Evolutionary conservation across 2,888 invertebrate genomes (phyloP), one percentile per base, ranked within the genome.

Genomic region (Thalpophila matura): DNA sequence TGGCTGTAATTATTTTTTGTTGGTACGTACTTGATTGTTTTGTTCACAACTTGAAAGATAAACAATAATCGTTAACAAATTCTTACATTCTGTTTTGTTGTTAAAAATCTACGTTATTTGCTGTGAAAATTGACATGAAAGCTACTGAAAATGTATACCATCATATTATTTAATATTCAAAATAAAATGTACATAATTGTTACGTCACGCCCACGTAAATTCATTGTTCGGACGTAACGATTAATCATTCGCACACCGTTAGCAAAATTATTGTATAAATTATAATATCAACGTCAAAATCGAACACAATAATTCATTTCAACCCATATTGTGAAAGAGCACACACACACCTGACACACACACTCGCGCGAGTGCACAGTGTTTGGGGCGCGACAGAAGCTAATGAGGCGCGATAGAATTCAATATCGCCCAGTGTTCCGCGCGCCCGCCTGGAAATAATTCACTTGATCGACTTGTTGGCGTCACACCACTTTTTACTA

Each of bases 371-470:
- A 3, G n/a, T 33, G 35, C 47, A 31, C 35, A 37, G 29, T 16
- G 46, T 14, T 16, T 14, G 35, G 61, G 40, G 14, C 50, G 46
- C 55, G 50, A 45, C 58, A 45, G 35, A 7, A 59, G 37, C 69
- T 81, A 82, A 83, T 83, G 83, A 84, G 74, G 57, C 72, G 63
- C 63, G 77, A 69, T 70, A 62, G 76, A 62, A 72, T 77, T 74
- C 81, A 80, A 78, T 80, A 79, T 62, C 69, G 53, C 58, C 6
- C 69, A 63, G 65, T 61, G 76, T 47, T 47, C 46, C 46, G 60
- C 47, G 74, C 79, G 73, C 55, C 68, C 71, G 68, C 49, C 72
- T 70, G 78, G 69, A 78, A 79, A 73, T 77, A 80, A 82, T 80
- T 71, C 73, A 69, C 80, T 81, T 72, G 67, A 69, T 68, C 72